Conservation (phyloP, 2,113 vertebrate species). For the Embiotoca jacksoni region DNA sequence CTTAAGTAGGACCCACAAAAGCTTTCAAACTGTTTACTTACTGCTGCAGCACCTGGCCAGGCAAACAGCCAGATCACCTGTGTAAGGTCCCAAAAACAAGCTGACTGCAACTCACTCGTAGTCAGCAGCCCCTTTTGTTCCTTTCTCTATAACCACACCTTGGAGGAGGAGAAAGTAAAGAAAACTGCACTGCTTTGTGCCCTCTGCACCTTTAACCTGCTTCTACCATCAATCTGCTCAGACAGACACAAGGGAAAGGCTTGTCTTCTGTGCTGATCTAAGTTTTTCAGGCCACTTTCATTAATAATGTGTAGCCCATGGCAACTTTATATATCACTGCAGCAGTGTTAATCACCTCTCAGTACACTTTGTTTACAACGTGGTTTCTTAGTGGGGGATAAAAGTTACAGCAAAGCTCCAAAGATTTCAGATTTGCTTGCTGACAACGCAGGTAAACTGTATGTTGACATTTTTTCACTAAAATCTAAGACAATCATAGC, state of each 20-base stretch:
- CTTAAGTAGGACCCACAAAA: not conserved
- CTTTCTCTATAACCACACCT: constrained; percentile 78
- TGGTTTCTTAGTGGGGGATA: not conserved
- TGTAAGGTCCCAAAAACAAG: constrained; percentile 27
- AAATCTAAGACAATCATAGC: not conserved
- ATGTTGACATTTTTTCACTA: not conserved
- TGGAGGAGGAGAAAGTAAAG: constrained; percentile 68
- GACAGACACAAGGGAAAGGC: not conserved
- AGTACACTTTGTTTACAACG: constrained; percentile 22
- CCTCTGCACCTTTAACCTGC: constrained; percentile 22
- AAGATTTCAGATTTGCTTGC: not conserved
- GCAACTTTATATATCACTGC: constrained; percentile 44
- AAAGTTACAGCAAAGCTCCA: constrained; percentile 14
- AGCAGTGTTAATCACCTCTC: constrained; percentile 2
- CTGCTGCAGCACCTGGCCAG: constrained; percentile 58
- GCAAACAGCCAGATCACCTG: constrained; percentile 56
- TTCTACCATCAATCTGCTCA: constrained; percentile 14
- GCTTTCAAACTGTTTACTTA: constrained; percentile 16
- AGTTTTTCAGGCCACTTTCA: constrained; percentile 27
- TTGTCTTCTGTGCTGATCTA: constrained; percentile 6
- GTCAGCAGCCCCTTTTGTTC: constrained; percentile 64
- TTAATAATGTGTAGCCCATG: constrained; percentile 34
- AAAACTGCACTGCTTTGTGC: constrained; percentile 16
- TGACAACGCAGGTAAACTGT: not conserved
- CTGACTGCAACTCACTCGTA: constrained; percentile 46